Base-by-base conservation (phyloP, 1,140 invertebrate species). In the Proctacanthus coquilletti region DNA sequence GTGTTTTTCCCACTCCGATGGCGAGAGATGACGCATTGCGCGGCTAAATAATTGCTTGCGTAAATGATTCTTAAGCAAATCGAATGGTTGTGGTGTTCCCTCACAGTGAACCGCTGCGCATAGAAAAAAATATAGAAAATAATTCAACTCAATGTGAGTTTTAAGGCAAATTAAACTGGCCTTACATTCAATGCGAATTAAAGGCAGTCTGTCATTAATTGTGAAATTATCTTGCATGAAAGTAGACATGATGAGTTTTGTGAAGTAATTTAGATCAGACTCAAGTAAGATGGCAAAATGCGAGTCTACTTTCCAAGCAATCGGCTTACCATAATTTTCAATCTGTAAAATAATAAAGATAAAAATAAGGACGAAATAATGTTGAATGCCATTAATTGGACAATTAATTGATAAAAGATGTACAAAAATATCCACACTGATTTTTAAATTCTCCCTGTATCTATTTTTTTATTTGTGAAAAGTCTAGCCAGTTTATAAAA, bases 161-260 rank as follows among this genome's bases (percentile, higher is more conserved):
- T 6, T n/a, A 34, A 27, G n/a, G 18, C 17, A 13, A 13, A 9
- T 29, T 15, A 40, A 27, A 41, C 43, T 39, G 30, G 40, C 66
- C 68, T 68, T 66, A 79, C 76, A 73, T 65, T 76, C 68, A 49
- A 80, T 66, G 48, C 72, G 66, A 21, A 71, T 56, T 8, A 80
- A 51, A 45, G 68, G 60, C 43, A 79, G 59, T 38, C 70, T 66
- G 56, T 77, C 73, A 50, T 77, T 77, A 41, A 79, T 69, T 47
- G 59, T 63, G 27, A 70, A 59, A 60, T 61, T 62, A 56, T 65
- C 69, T 59, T 69, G 60, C 60, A 74, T 69, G 50, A 71, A 68
- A 49, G 58, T 64, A 48, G 51, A 66, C 42, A 60, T 51, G 45
- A 70, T 56, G 29, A 80, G 61, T 52, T 70, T 68, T 8, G 70